Evolutionary conservation across 2,113 vertebrate species (phyloP).

Genomic region (Menura novaehollandiae): DNA sequence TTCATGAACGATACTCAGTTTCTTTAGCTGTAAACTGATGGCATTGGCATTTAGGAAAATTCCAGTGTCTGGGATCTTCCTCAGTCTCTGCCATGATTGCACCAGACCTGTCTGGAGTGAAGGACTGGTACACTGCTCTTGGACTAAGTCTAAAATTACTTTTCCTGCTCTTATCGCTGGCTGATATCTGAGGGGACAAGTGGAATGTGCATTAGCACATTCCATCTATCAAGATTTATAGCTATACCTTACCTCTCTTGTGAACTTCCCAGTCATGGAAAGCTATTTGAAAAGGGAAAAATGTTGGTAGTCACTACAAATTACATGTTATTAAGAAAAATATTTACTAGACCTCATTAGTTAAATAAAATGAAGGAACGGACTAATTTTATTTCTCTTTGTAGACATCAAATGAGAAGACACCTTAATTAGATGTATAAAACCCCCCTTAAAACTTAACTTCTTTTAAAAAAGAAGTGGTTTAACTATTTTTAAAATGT

Average conservation of each 20-base stretch:
- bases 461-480: rapidly evolving
- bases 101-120: neutral
- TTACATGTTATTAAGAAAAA: neutral
- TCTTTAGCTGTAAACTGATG: neutral
- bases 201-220: neutral
- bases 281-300: neutral
- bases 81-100: neutral
- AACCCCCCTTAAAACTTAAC: rapidly evolving
- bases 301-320: neutral
- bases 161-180: neutral
- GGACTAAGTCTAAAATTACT: neutral
- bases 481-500: neutral
- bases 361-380: neutral
- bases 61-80: neutral
- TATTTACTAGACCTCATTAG: neutral
- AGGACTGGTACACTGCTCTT: neutral
- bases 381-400: neutral
- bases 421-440: neutral
- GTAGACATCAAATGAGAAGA: neutral
- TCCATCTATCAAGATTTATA: neutral
- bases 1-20: neutral
- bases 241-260: neutral
- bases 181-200: neutral
- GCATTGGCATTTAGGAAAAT: neutral
- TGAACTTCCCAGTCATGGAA: rapidly evolving